Evolutionary conservation across 1,140 invertebrate genomes (phyloP).

Genomic region (Plectrocnemia conspersa): DNA sequence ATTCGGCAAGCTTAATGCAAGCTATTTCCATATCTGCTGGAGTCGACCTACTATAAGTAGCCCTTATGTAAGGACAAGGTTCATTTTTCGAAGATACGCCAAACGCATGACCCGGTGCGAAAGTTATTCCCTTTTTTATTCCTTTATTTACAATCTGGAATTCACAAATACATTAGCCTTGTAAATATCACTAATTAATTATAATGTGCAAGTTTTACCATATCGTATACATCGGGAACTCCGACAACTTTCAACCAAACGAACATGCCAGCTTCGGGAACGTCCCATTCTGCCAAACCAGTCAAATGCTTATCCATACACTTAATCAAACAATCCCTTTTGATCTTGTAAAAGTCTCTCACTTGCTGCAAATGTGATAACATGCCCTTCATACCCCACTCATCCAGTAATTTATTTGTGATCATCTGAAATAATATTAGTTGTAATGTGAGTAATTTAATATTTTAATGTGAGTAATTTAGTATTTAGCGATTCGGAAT

Average conservation of each 20-base stretch:
- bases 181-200: background rate
- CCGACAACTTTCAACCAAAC: slow-evolving; percentile 68
- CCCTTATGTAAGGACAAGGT: slow-evolving; percentile 60
- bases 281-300: slow-evolving; percentile 62
- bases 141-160: slow-evolving; percentile 30
- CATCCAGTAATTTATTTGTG: slow-evolving; percentile 56
- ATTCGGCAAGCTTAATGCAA: slow-evolving; percentile 41
- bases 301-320: slow-evolving; percentile 60
- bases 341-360: slow-evolving; percentile 59
- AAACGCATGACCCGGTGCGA: slow-evolving; percentile 65
- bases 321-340: slow-evolving; percentile 58
- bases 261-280: slow-evolving; percentile 70
- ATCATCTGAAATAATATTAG: slow-evolving; percentile 50
- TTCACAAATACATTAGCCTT: background rate
- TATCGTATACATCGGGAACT: slow-evolving; percentile 65
- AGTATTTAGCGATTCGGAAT: too few species aligned
- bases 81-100: slow-evolving; percentile 52
- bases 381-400: slow-evolving; percentile 59
- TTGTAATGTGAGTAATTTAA: too few species aligned
- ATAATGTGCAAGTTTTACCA: slow-evolving; percentile 50
- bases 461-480: too few species aligned
- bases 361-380: slow-evolving; percentile 57
- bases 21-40: slow-evolving; percentile 58
- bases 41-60: slow-evolving; percentile 59
- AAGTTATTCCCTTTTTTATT: slow-evolving; percentile 51